These are phyloP conservation scores for Drosophila arawakana DNA, from an alignment of 1,140 invertebrate species.

Conservation along the genomic window DNA sequence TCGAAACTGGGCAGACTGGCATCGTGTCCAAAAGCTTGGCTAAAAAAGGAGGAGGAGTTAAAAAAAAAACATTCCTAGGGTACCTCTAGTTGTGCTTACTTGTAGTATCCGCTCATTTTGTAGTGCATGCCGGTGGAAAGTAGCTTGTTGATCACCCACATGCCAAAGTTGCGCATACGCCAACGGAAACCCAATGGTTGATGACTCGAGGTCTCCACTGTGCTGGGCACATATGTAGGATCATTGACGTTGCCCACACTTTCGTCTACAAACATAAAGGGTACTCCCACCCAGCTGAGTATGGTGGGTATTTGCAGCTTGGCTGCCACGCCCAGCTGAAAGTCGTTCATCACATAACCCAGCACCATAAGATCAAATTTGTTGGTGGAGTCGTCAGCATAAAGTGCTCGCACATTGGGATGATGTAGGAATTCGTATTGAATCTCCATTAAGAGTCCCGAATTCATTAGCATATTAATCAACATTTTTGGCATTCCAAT, in stretches of 20 bases:
- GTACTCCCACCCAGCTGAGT: slow-evolving; percentile 46
- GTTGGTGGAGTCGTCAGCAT: slow-evolving; percentile 27
- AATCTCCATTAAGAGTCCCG: slow-evolving; percentile 7
- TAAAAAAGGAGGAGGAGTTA: background rate
- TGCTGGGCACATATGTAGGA: slow-evolving; percentile 51
- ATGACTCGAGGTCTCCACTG: background rate
- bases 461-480: background rate
- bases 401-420: slow-evolving; percentile 31
- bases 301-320: slow-evolving; percentile 52
- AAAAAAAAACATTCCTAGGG: background rate
- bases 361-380: slow-evolving; percentile 56
- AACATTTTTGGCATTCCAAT: slow-evolving; percentile 9
- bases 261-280: slow-evolving; percentile 32
- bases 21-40: slow-evolving; percentile 26
- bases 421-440: slow-evolving; percentile 43
- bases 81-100: slow-evolving; percentile 22
- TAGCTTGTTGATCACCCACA: slow-evolving; percentile 8
- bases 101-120: slow-evolving; percentile 33
- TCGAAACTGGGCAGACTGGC: slow-evolving; percentile 34
- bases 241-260: slow-evolving; percentile 52
- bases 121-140: slow-evolving; percentile 11
- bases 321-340: slow-evolving; percentile 52
- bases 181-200: slow-evolving; percentile 20
- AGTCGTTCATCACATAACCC: slow-evolving; percentile 55
- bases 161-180: slow-evolving; percentile 41